These are phyloP conservation scores for Sarcophaga peregrina DNA, from an alignment of 1,140 invertebrate species.

Conservation along the genomic window DNA sequence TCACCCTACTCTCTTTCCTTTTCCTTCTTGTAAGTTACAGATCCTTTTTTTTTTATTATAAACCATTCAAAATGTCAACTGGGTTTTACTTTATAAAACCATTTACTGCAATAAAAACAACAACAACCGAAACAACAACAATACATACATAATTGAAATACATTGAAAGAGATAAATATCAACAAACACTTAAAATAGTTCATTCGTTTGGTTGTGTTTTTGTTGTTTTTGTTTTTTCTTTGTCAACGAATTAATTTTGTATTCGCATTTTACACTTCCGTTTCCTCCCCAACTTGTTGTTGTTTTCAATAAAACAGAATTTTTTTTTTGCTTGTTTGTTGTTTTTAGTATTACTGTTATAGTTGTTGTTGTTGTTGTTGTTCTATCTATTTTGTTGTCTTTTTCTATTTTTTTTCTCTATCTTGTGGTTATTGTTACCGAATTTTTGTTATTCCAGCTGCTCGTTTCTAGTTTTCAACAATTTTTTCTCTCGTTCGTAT, in stretches of 20 bases:
- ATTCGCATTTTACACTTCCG: conserved; percentile 9
- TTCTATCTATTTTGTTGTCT: background rate
- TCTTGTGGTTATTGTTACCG: background rate
- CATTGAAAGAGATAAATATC: background rate
- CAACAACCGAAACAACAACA: background rate
- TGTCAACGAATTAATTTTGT: background rate
- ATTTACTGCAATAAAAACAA: background rate
- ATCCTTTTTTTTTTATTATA: background rate
- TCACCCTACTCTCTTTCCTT: too few species aligned
- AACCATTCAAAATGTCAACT: conserved; percentile 14
- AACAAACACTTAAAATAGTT: background rate
- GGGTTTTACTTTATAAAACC: background rate
- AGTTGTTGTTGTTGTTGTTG: background rate
- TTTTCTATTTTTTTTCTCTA: too few species aligned
- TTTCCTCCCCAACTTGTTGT: background rate
- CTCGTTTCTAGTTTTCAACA: background rate
- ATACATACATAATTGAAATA: too few species aligned
- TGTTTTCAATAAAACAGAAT: too few species aligned
- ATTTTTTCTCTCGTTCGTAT: background rate
- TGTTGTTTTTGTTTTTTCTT: too few species aligned
- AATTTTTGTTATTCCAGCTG: conserved; percentile 9
- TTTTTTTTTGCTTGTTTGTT: background rate
- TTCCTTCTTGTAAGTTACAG: too few species aligned
- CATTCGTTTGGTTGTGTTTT: background rate
- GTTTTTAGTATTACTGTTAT: background rate